Evolutionary conservation across 2,888 invertebrate genomes (phyloP), one percentile per base, ranked within the genome.

Genomic region (Orchesellides sinensis): DNA sequence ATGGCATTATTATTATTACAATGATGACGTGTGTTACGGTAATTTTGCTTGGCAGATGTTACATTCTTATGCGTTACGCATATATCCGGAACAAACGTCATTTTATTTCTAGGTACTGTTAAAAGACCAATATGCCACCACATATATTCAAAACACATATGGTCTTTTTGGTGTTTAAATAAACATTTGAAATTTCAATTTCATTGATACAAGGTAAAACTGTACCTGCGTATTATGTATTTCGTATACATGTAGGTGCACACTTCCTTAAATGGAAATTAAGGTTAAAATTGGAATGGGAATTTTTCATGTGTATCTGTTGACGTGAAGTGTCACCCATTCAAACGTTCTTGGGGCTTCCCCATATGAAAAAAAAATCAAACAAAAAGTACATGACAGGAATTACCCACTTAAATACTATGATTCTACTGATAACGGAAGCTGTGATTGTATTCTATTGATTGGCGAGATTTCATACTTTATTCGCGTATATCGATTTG

Each of bases 201-300:
- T n/a, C n/a, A n/a, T n/a, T n/a, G n/a, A n/a, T n/a, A n/a, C n/a
- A n/a, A n/a, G n/a, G n/a, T n/a, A n/a, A n/a, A n/a, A n/a, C n/a
- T n/a, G n/a, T n/a, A n/a, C n/a, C n/a, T n/a, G n/a, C n/a, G n/a
- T n/a, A n/a, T n/a, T n/a, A n/a, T n/a, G n/a, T n/a, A n/a, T n/a
- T n/a, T n/a, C n/a, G n/a, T n/a, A n/a, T n/a, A n/a, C n/a, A 19
- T 49, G 17, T 49, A 54, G 54, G 54, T 54, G 54, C 23, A 54
- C 12, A 65, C 12, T 73, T 61, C 74, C 74, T 74, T 74, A 65
- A 74, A 74, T 63, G 74, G 74, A 35, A 52, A 74, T n/a, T 14
- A 40, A 35, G 49, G 54, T 54, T 23, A 14, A 8, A 23, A 21
- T 54, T 21, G 54, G 23, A 54, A 21, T 54, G 54, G 54, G 54